Evolutionary conservation across 2,888 invertebrate genomes (phyloP).

Genomic region (Synanthedon andrenaeformis): DNA sequence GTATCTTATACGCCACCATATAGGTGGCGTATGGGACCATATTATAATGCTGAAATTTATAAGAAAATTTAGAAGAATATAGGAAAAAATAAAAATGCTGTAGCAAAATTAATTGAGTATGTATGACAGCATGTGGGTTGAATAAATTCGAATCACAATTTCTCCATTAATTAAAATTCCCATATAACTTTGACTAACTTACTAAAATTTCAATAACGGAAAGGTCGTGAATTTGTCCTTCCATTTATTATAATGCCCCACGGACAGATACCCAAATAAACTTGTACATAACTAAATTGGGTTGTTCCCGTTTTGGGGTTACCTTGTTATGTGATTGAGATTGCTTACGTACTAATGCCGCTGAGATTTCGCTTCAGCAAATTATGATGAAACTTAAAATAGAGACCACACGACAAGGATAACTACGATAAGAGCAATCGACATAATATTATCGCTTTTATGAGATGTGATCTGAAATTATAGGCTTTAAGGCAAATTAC

Average conservation of each 20-base stretch:
- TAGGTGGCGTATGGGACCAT: no score
- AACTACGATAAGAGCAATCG: no score
- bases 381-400: slow-evolving; percentile 23
- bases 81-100: no score
- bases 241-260: slow-evolving; percentile 52
- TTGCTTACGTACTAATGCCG: slow-evolving; percentile 36
- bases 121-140: background rate
- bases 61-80: no score
- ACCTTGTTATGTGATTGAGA: slow-evolving; percentile 55
- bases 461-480: no score
- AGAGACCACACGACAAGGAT: slow-evolving; percentile 1
- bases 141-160: background rate
- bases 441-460: no score
- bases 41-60: no score
- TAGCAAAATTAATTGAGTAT: no score
- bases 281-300: slow-evolving; percentile 62
- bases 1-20: no score
- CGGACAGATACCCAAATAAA: slow-evolving; percentile 59
- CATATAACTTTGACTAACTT: slow-evolving; percentile 11
- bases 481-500: no score
- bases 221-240: slow-evolving; percentile 51
- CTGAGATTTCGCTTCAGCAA: slow-evolving; percentile 27
- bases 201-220: slow-evolving; percentile 46
- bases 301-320: slow-evolving; percentile 47
- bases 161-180: slow-evolving; percentile 27